Evolutionary conservation across 2,113 vertebrate genomes (phyloP).

Genomic region (Picathartes gymnocephalus): DNA sequence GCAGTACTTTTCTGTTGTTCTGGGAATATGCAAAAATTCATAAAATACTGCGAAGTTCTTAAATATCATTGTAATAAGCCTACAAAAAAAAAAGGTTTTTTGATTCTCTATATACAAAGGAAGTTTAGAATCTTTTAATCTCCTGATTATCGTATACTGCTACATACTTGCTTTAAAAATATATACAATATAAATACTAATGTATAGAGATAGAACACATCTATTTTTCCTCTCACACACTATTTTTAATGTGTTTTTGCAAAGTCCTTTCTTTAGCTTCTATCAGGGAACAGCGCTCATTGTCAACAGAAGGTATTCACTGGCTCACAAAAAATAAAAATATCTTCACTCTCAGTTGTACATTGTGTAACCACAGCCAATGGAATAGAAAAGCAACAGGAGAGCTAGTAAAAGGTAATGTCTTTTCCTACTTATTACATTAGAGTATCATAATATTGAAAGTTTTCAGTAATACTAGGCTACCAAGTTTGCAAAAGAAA

Average conservation of each 20-base stretch:
- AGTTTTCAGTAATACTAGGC: not conserved
- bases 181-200: not conserved
- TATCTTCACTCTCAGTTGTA: not conserved
- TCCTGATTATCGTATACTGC: not conserved
- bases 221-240: not conserved
- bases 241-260: not conserved
- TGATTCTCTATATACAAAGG: not conserved
- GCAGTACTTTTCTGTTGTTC: not conserved
- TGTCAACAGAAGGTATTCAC: not conserved
- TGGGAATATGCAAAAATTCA: not conserved
- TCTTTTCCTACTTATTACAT: slow-evolving; percentile 2
- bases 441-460: not conserved
- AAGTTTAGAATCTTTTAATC: not conserved
- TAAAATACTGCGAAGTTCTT: not conserved
- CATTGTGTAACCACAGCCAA: not conserved
- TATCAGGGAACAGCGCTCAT: not conserved
- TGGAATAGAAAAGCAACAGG: not conserved
- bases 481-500: not conserved
- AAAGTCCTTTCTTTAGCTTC: not conserved
- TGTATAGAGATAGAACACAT: not conserved
- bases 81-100: not conserved
- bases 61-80: not conserved
- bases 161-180: not conserved
- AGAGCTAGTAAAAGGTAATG: not conserved
- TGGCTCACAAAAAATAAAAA: not conserved